Percentiles rank a stretch among this genome's conserved stretches.
These are phyloP conservation scores for Nothobranchius kuhntae DNA, from an alignment of 2,113 vertebrate species.

Conservation along the genomic window DNA sequence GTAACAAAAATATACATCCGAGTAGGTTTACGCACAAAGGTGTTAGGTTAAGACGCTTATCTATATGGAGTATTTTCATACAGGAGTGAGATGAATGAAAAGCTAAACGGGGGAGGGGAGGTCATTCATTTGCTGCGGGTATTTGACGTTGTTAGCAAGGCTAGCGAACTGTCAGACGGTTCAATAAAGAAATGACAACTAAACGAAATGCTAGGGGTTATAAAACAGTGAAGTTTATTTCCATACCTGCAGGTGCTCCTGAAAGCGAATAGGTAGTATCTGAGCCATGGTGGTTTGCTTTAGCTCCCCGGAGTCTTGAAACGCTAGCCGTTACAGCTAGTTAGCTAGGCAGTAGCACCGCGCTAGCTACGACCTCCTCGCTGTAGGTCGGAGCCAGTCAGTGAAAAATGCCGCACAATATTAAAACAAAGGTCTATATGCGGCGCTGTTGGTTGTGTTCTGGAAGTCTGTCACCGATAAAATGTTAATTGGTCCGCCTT, in stretches of 20 bases:
- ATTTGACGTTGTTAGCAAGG: conserved; percentile 61
- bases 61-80: not conserved
- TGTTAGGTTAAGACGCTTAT: not conserved
- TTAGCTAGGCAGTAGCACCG: conserved; percentile 68
- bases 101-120: conserved; percentile 74
- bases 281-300: conserved; percentile 88
- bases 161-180: conserved; percentile 51
- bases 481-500: conserved; percentile 25
- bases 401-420: conserved; percentile 31
- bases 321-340: conserved; percentile 69
- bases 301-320: conserved; percentile 69
- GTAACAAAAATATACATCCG: not conserved
- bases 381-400: conserved; percentile 67
- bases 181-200: not conserved
- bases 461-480: conserved; percentile 16
- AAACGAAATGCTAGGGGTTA: not conserved
- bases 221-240: not conserved
- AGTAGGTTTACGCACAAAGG: not conserved
- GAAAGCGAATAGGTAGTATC: conserved; percentile 97
- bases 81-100: conserved; percentile 41
- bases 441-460: conserved; percentile 17
- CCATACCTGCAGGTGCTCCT: conserved; percentile 91
- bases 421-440: not conserved
- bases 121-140: conserved; percentile 80
- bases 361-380: conserved; percentile 80